phyloP scores from a whole-genome alignment of 2,113 vertebrate species.

The Syrrhaptes paradoxus region DNA sequence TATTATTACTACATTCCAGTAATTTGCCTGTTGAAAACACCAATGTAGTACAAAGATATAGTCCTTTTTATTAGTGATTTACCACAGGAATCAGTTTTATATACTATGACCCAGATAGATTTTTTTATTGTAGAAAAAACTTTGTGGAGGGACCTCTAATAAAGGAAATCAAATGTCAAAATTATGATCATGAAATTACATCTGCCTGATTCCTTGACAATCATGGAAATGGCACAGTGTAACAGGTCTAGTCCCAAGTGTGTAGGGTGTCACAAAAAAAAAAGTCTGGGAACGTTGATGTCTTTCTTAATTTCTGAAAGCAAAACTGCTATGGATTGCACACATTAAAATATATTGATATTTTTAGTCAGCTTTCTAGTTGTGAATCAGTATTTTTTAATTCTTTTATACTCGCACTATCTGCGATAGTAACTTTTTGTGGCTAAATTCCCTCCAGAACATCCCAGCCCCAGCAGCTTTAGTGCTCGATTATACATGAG shows the following conservation, averaged over 20 bases:
- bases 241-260: neutral
- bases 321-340: neutral
- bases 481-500: neutral
- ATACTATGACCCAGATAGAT: neutral
- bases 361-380: neutral
- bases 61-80: neutral
- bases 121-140: neutral
- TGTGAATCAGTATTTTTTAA: fast-evolving
- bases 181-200: neutral
- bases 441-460: neutral
- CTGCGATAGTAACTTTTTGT: fast-evolving
- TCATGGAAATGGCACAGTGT: neutral
- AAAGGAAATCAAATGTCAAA: neutral
- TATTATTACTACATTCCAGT: neutral
- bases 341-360: neutral
- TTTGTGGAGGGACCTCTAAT: neutral
- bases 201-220: fast-evolving
- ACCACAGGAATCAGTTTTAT: neutral
- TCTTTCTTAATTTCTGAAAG: neutral
- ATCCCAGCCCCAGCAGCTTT: neutral
- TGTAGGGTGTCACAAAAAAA: neutral
- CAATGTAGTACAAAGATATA: neutral
- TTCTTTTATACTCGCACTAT: neutral
- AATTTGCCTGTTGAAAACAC: neutral
- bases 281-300: neutral